Evolutionary conservation across 2,797 vertebrate species (phyloP).

Genomic region (Valencia hispanica): DNA sequence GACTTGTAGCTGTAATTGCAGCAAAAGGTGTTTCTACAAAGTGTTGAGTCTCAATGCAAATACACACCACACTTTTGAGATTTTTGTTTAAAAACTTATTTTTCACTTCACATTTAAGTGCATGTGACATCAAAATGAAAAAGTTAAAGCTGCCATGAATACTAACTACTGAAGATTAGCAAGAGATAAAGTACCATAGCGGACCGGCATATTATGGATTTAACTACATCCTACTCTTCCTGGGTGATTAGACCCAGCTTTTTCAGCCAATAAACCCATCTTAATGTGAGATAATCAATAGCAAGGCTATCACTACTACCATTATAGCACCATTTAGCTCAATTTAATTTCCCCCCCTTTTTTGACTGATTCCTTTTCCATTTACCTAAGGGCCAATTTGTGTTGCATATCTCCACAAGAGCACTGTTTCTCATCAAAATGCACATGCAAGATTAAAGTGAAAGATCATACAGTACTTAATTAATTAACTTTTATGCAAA

Average conservation of each 20-base stretch:
- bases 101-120: not conserved
- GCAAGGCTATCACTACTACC: conserved; percentile 16
- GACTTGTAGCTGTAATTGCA: not conserved
- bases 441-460: conserved; percentile 8
- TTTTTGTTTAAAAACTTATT: not conserved
- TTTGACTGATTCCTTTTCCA: not conserved
- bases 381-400: not conserved
- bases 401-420: not conserved
- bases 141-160: not conserved
- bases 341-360: not conserved
- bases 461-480: conserved; percentile 19
- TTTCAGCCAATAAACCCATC: conserved; percentile 31
- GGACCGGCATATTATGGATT: not conserved
- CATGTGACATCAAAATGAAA: not conserved
- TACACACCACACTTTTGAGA: not conserved
- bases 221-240: conserved; percentile 19
- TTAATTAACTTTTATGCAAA: conserved; percentile 23
- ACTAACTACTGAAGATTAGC: not conserved
- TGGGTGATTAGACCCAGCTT: conserved; percentile 36
- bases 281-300: conserved; percentile 26
- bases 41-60: not conserved
- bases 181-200: not conserved
- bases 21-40: not conserved
- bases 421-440: conserved; percentile 14
- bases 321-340: conserved; percentile 27